These are phyloP conservation scores for Crossaster papposus DNA, from an alignment of 53 echinoderm and acorn worm species.

Conservation along the genomic window DNA sequence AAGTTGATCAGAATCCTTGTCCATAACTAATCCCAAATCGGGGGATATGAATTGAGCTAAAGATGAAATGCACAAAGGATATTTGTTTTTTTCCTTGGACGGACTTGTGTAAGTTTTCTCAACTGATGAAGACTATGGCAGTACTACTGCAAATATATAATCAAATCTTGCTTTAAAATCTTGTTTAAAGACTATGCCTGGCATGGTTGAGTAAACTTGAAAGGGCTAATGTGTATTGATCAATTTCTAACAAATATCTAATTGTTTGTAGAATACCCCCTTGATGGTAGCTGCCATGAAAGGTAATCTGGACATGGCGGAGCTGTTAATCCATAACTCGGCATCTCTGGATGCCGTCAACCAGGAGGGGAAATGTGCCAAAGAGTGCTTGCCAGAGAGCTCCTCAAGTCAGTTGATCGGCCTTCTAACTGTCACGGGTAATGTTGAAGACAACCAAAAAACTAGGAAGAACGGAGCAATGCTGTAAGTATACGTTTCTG, in stretches of 20 bases:
- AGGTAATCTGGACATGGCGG: constrained; percentile 14
- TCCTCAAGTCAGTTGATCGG: constrained; percentile 45
- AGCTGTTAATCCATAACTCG: constrained; percentile 61
- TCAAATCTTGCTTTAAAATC: no score
- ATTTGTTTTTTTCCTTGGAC: no score
- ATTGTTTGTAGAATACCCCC: constrained; percentile 50
- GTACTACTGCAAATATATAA: no score
- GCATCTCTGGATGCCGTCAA: constrained; percentile 53
- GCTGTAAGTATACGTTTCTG: constrained; percentile 1
- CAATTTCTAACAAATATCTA: not conserved
- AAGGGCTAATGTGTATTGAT: not conserved
- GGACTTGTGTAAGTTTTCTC: no score
- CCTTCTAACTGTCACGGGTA: constrained; percentile 20
- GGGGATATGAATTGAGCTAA: no score
- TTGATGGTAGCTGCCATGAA: constrained; percentile 66
- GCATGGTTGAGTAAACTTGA: no score
- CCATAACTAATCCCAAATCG: no score
- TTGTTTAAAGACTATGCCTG: no score
- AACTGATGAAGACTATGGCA: no score
- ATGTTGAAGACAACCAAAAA: not conserved
- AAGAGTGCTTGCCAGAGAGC: constrained; percentile 62
- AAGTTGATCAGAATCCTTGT: no score
- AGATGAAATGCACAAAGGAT: no score
- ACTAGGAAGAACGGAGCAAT: not conserved
- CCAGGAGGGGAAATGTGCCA: constrained; percentile 48